Evolutionary conservation across 2,113 vertebrate genomes (phyloP), one percentile per base, ranked within the genome.

Genomic region (Onychostoma macrolepis): DNA sequence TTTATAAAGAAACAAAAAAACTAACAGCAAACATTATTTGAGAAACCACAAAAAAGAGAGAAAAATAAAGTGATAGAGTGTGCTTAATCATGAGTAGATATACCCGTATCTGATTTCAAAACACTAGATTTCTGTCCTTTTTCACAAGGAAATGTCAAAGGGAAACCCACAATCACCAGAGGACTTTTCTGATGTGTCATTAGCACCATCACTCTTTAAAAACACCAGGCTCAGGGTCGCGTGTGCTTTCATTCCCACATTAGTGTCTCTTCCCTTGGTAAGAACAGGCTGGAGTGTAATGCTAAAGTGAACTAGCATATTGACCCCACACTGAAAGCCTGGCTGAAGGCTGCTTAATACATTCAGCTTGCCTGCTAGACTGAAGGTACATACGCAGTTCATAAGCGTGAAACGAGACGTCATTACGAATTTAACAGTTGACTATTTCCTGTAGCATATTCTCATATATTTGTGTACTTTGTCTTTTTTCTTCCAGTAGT

Each of bases 101-200:
- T 95, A 95, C 95, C 95, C 95, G 94, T 96, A 95, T 95, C 92
- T 90, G 93, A 95, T 91, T 94, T 95, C 91, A 93, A 93, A 95
- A 95, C 93, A 94, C 93, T 94, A 93, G 78, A 90, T 93, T 81
- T 61, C 53, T 61, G 79, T 75, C 78, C 50, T 92, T 93, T 86
- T 90, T 94, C 92, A 91, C 89, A 92, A 93, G 94, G 92, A 94
- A 93, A 95, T 93, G 84, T 92, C 79, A 84, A 86, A 67, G 83
- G 33, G 90, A 91, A 90, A 90, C 93, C 93, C 94, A 94, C 94
- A 92, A 94, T 94, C 94, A 94, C 94, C 93, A 89, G 33, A 80
- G 53, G 78, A 63, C 41, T 91, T 89, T 93, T 94, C 94, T 93
- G 94, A 94, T 89, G 87, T 94, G 94, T 95, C 92, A 92, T 93